Evolutionary conservation across 1,140 invertebrate genomes (phyloP).

Genomic region (Cotesia vestalis): DNA sequence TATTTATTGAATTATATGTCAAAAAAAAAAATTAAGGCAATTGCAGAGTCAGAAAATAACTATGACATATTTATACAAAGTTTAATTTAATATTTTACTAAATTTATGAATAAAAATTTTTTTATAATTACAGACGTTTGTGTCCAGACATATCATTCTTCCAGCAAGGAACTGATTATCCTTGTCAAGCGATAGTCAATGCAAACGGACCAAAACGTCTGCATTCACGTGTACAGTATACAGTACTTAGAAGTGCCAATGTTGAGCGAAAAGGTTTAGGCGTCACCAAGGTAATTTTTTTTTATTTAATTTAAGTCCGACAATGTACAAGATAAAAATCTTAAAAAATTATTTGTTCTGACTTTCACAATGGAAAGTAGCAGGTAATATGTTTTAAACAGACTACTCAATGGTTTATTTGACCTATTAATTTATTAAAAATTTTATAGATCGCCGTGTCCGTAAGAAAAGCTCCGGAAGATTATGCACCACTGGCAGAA

Average conservation of each 20-base stretch:
- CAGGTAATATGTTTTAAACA: slow-evolving; percentile 50
- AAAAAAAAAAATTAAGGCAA: not conserved
- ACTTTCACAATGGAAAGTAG: slow-evolving; percentile 49
- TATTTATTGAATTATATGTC: no score
- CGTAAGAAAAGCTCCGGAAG: slow-evolving; percentile 75
- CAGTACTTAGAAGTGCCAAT: slow-evolving; percentile 85
- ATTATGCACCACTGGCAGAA: slow-evolving; percentile 82
- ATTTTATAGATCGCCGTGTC: slow-evolving; percentile 69
- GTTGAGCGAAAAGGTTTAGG: slow-evolving; percentile 89
- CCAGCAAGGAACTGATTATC: slow-evolving; percentile 90
- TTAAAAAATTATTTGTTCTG: not conserved
- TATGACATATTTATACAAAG: no score
- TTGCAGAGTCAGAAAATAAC: not conserved
- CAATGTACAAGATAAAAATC: slow-evolving; percentile 7
- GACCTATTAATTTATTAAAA: not conserved
- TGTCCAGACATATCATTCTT: slow-evolving; percentile 98
- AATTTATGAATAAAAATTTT: not conserved
- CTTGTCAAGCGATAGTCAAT: slow-evolving; percentile 77
- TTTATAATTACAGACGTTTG: slow-evolving; percentile 72
- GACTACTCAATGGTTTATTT: no score
- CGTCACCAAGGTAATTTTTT: slow-evolving; percentile 79
- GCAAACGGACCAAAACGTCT: slow-evolving; percentile 80
- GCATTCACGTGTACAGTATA: slow-evolving; percentile 87
- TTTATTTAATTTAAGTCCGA: not conserved
- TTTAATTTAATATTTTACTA: no score